These are phyloP conservation scores for Neocrepidodera transversa DNA, from an alignment of 2,888 invertebrate species.

Conservation along the genomic window DNA sequence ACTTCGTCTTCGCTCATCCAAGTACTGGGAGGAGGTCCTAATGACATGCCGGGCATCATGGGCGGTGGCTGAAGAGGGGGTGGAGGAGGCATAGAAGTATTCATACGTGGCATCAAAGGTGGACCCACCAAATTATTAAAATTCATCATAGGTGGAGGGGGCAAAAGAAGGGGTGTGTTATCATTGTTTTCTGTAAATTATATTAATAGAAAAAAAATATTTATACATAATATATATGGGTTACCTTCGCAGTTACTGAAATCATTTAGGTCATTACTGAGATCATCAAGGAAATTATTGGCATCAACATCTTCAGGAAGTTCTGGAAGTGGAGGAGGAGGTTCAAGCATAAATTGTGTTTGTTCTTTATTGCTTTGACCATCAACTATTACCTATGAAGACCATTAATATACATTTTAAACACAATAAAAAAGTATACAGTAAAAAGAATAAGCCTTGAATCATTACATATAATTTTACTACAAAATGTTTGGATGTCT, in stretches of 20 bases:
- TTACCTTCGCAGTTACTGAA: too few relatives aligned
- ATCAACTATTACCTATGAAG: conserved; percentile 22
- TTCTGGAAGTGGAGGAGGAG: conserved; percentile 58
- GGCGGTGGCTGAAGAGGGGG: conserved; percentile 22
- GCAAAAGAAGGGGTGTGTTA: conserved; percentile 30
- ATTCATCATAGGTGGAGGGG: conserved; percentile 36
- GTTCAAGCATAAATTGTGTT: conserved; percentile 39
- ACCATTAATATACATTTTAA: neutral
- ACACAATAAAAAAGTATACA: too few relatives aligned
- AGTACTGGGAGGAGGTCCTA: conserved; percentile 24
- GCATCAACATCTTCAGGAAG: conserved; percentile 56
- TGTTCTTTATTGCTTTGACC: conserved; percentile 9
- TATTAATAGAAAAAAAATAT: too few relatives aligned
- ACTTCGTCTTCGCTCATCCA: conserved; percentile 25
- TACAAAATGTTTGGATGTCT: too few relatives aligned
- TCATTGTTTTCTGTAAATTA: neutral
- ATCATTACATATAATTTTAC: too few relatives aligned
- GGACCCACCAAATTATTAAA: conserved; percentile 38
- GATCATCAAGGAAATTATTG: conserved; percentile 55
- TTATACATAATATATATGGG: too few relatives aligned
- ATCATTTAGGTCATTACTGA: conserved; percentile 53
- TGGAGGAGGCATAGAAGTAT: conserved; percentile 3
- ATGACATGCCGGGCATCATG: conserved; percentile 20
- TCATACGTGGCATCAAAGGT: conserved; percentile 29
- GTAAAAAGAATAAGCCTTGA: too few relatives aligned